A percentile compares a stretch with the other conserved stretches of the same genome.
These are phyloP conservation scores for Trididemnum nubilum DNA, from an alignment of 23 tunicate species.

Conservation along the genomic window DNA sequence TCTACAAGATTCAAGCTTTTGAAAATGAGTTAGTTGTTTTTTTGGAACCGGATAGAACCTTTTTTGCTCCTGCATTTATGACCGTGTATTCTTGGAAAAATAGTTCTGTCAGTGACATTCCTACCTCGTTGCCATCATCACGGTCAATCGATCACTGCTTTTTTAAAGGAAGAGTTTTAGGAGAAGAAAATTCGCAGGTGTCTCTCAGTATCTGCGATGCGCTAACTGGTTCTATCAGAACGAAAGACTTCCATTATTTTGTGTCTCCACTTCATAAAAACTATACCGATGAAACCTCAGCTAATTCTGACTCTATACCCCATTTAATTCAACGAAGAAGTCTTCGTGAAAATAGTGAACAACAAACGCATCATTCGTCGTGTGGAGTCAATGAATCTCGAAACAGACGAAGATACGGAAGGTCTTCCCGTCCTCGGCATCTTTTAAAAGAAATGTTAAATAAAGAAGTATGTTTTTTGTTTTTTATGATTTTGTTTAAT, in stretches of 20 bases:
- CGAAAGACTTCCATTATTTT: conserved; percentile 48
- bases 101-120: neutral
- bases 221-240: conserved; percentile 68
- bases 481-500: too few relatives aligned
- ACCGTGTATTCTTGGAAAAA: conserved; percentile 60
- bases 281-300: neutral
- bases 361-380: neutral
- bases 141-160: conserved; percentile 47
- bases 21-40: conserved; percentile 56
- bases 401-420: conserved; percentile 45
- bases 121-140: neutral
- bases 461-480: too few relatives aligned
- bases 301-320: neutral
- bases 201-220: conserved; percentile 83
- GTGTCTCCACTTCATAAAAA: conserved; percentile 37
- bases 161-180: conserved; percentile 78
- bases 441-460: too few relatives aligned
- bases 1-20: conserved; percentile 78
- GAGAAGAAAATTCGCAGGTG: conserved; percentile 65
- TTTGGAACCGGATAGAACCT: conserved; percentile 48
- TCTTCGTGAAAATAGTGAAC: conserved; percentile 1
- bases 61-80: conserved; percentile 79
- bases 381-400: conserved; percentile 76
- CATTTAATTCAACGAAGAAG: conserved; percentile 78
- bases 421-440: too few relatives aligned